These are phyloP conservation scores for Halcyon badia DNA, from an alignment of 2,797 vertebrate genomes.

Conservation along the genomic window DNA sequence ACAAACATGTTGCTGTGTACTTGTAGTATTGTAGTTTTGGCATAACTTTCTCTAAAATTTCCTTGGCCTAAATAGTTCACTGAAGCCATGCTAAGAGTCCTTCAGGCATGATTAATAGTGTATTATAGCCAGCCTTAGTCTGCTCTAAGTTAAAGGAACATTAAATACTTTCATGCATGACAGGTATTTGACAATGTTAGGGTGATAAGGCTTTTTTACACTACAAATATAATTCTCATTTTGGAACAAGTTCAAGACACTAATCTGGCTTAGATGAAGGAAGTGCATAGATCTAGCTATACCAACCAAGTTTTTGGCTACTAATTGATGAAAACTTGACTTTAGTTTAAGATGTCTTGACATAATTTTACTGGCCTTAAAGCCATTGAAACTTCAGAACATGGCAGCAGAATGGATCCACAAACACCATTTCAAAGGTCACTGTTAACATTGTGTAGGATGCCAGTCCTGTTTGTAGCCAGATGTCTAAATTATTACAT, in stretches of 20 bases:
- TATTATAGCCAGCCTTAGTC: conserved; percentile 39
- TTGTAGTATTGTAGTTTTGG: neutral
- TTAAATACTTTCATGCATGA: conserved; percentile 67
- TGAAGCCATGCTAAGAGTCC: conserved; percentile 4
- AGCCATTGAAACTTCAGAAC: neutral
- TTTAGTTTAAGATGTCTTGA: neutral
- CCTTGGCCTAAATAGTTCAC: neutral
- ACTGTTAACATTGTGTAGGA: neutral
- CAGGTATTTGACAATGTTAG: conserved; percentile 51
- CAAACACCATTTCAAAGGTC: neutral
- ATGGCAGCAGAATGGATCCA: neutral
- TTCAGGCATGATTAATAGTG: conserved; percentile 52
- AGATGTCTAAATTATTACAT: neutral
- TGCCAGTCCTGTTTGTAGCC: neutral
- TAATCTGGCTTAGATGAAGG: conserved; percentile 26
- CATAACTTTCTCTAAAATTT: neutral
- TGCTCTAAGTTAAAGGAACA: conserved; percentile 64
- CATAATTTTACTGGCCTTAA: neutral
- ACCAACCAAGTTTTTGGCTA: neutral
- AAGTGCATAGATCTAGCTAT: neutral
- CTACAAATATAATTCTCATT: conserved; percentile 12
- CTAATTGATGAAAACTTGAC: neutral
- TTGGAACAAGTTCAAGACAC: conserved; percentile 38
- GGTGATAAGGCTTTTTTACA: conserved; percentile 46
- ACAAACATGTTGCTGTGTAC: neutral